phyloP scores from a whole-genome alignment of 2,113 vertebrate species.

The Myrmecophaga tridactyla region DNA sequence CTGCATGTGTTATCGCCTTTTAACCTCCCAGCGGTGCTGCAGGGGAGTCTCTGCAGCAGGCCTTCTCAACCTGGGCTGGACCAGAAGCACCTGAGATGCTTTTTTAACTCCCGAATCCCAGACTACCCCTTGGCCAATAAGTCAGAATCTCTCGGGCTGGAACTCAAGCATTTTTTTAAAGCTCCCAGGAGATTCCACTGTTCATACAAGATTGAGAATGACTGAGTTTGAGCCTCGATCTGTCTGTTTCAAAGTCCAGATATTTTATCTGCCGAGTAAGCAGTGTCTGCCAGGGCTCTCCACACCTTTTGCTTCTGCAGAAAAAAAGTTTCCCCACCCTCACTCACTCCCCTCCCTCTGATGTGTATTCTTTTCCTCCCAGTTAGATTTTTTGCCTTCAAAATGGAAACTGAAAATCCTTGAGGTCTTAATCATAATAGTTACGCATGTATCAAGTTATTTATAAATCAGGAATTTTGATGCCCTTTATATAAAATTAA shows the following conservation, averaged over 20 bases:
- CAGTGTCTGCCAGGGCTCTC: not conserved
- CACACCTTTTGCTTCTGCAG: not conserved
- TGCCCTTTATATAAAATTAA: not conserved
- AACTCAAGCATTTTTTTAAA: not conserved
- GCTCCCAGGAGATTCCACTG: not conserved
- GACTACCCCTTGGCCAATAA: not conserved
- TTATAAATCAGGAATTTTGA: not conserved
- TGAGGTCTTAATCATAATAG: not conserved
- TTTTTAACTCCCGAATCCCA: not conserved
- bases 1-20: not conserved
- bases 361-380: not conserved
- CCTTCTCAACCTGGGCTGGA: not conserved
- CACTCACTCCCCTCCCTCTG: not conserved
- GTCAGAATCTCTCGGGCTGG: not conserved
- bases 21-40: not conserved
- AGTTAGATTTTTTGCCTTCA: not conserved
- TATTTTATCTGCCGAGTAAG: not conserved
- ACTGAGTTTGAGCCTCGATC: not conserved
- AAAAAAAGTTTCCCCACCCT: not conserved
- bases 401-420: not conserved
- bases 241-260: not conserved
- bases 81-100: not conserved
- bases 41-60: not conserved
- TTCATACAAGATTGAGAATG: not conserved
- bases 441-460: not conserved